These are phyloP conservation scores for Lycophotia porphyrea DNA, from an alignment of 2,888 invertebrate genomes.

Conservation along the genomic window DNA sequence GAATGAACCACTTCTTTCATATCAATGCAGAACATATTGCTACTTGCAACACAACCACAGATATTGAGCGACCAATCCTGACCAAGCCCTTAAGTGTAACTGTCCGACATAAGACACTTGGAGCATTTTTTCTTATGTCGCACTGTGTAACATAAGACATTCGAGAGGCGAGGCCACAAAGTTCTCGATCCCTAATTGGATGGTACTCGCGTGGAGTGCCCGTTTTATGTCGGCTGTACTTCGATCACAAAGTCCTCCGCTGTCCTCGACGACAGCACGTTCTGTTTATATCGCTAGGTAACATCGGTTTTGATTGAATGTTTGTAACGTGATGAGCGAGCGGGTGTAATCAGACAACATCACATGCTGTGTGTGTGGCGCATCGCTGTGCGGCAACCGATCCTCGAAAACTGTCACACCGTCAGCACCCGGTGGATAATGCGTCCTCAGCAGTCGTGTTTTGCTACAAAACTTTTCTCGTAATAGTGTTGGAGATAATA, in stretches of 20 bases:
- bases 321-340: slow-evolving; percentile 1
- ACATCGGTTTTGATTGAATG: neutral
- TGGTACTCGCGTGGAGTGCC: slow-evolving; percentile 18
- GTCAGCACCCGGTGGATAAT: no score
- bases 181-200: slow-evolving; percentile 33
- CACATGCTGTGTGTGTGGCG: neutral
- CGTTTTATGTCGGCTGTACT: neutral
- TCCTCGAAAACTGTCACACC: neutral
- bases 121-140: no score
- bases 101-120: no score
- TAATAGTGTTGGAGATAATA: no score
- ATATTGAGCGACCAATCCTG: no score
- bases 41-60: no score
- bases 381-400: neutral
- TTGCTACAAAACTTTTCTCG: neutral
- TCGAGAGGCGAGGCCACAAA: slow-evolving; percentile 12
- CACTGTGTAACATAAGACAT: no score
- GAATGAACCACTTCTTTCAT: no score
- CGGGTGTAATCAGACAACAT: neutral
- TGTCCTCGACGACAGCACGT: neutral
- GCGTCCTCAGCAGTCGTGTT: neutral
- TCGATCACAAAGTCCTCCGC: neutral
- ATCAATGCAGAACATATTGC: no score
- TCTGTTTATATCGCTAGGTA: neutral
- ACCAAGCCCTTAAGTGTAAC: no score